These are phyloP conservation scores for Caenorhabditis doughertyi DNA, from an alignment of 2,888 invertebrate species.

Conservation along the genomic window DNA sequence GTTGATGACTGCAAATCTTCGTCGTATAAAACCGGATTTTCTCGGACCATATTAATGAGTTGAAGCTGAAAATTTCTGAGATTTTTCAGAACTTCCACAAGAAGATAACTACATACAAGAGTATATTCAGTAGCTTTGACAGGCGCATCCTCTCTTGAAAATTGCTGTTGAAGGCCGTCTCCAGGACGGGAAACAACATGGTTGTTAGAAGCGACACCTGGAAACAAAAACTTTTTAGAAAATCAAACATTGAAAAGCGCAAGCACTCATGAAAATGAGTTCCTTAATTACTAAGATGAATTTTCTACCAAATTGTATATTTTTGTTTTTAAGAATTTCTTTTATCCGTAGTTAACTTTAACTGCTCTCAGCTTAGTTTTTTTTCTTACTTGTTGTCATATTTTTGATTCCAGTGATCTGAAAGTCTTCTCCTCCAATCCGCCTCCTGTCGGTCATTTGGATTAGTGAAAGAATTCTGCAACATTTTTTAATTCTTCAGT, in stretches of 20 bases:
- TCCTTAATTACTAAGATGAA: too few species aligned
- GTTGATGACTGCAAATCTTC: slow-evolving; percentile 23
- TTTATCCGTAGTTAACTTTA: too few species aligned
- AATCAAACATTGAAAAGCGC: too few species aligned
- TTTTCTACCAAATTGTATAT: too few species aligned
- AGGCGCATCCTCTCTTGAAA: slow-evolving; percentile 21
- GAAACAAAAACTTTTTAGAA: neutral
- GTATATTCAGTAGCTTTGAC: slow-evolving; percentile 27
- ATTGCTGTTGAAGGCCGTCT: slow-evolving; percentile 24
- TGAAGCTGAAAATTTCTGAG: slow-evolving; percentile 24
- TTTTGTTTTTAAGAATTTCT: too few species aligned
- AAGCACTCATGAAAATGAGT: neutral
- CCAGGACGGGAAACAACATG: neutral
- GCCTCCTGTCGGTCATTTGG: slow-evolving; percentile 33
- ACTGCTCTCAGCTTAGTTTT: too few species aligned
- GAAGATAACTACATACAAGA: neutral
- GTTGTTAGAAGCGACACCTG: slow-evolving; percentile 17
- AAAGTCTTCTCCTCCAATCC: slow-evolving; percentile 23
- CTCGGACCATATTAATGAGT: slow-evolving; percentile 42
- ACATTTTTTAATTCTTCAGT: neutral
- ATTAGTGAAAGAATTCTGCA: neutral
- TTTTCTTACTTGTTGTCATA: slow-evolving; percentile 36
- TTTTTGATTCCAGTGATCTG: slow-evolving; percentile 29
- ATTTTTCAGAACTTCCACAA: neutral
- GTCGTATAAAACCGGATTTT: slow-evolving; percentile 41